phyloP scores from a whole-genome alignment of 37 sponge, comb jelly and placozoan species.

The Ephydatia muelleri region DNA sequence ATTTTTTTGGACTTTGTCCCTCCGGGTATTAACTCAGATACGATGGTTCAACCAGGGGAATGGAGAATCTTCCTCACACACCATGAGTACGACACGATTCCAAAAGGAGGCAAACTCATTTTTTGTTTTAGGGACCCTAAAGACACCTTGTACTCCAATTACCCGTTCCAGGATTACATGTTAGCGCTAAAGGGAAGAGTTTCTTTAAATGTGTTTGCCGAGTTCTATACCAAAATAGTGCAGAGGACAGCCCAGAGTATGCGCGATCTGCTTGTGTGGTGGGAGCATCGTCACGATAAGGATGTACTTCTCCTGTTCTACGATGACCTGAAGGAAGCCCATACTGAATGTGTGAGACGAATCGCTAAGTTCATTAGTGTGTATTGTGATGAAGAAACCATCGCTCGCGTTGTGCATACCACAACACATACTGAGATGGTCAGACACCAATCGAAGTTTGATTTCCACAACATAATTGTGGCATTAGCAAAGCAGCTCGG shows the following conservation, averaged over 20 bases:
- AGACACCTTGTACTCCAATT: slow-evolving; percentile 2
- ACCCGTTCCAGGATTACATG: not conserved
- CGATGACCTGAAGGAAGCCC: slow-evolving; percentile 49
- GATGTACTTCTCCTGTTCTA: slow-evolving; percentile 46
- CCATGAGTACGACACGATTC: slow-evolving; percentile 5
- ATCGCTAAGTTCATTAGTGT: slow-evolving; percentile 44
- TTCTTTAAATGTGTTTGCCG: not conserved
- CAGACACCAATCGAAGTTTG: slow-evolving; percentile 11
- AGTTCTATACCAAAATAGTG: not conserved
- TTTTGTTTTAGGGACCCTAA: slow-evolving; percentile 12
- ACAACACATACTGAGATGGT: slow-evolving; percentile 24
- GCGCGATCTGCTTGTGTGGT: too few relatives aligned
- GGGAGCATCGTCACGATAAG: too few relatives aligned
- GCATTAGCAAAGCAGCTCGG: not conserved
- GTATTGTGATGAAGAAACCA: slow-evolving; percentile 1
- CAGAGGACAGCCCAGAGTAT: too few relatives aligned
- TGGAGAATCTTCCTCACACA: too few relatives aligned
- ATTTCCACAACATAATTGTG: not conserved
- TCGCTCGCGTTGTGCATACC: slow-evolving; percentile 16
- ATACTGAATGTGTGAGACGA: slow-evolving; percentile 7
- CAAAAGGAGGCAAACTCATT: slow-evolving; percentile 8
- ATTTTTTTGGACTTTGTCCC: not conserved
- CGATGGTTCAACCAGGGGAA: not conserved
- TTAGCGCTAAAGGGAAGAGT: slow-evolving; percentile 3
- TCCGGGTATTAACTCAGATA: not conserved